Base-by-base conservation (phyloP, 2,797 vertebrate genomes). In the Pachyuromys duprasi region DNA sequence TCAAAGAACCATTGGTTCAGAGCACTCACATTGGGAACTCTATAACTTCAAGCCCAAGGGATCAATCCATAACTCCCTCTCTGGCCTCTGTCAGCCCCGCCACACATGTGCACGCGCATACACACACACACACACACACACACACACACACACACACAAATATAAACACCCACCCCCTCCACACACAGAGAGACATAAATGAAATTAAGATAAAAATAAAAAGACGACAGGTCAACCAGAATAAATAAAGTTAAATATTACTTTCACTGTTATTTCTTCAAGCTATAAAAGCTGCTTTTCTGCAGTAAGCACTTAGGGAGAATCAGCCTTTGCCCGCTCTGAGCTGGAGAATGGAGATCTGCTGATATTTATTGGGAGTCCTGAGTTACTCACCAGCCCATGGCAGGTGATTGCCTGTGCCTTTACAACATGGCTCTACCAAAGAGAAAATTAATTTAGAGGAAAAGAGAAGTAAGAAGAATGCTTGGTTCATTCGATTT, bases 391-490 rank as follows among this genome's bases (percentile, higher is more conserved):
- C 74, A 67, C 3, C 33, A 13, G 42, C 18, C 62, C 79, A 18
- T 28, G 60, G 20, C 9, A 86, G 31, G 33, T 69, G 20, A 67
- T 49, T n/a, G 39, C 49, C 83, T 70, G 75, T 0, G 33, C 15
- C 5, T 93, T 75, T 53, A 72, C 75, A 36, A 74, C 57, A 20
- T 9, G 87, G 14, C 45, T 70, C 57, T 45, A 91, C 88, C n/a
- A 91, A 15, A 76, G 24, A 84, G n/a, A 45, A 93, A 94, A 93
- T 53, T 89, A 83, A 42, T 31, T 82, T 69, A 76, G 22, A 17
- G 22, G 8, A 18, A 81, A 72, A 0, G 26, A 45, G 89, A 78
- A 2, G 0, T 28, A 57, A 39, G 2, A 69, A 28, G 81, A 89
- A 89, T 49, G 8, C 20, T 91, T 55, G 14, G 13, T 31, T 89